These are phyloP conservation scores for Drosophila incognita DNA, from an alignment of 2,888 invertebrate species.

Conservation along the genomic window DNA sequence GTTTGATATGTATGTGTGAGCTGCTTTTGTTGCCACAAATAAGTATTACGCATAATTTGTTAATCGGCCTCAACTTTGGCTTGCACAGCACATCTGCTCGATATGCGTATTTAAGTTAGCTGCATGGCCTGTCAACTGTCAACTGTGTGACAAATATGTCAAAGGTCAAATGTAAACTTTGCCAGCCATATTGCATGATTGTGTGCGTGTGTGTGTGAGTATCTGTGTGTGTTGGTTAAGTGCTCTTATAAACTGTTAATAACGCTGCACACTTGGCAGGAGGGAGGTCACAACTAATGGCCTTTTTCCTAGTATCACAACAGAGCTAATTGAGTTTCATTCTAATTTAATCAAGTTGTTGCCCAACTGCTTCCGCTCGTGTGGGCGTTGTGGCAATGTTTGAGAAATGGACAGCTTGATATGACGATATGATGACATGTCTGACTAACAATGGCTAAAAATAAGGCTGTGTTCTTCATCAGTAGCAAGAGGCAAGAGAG, in stretches of 20 bases:
- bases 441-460: background rate
- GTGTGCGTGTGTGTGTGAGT: background rate
- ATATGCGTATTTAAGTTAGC: background rate
- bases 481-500: background rate
- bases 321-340: constrained; percentile 56
- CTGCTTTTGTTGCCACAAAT: constrained; percentile 14
- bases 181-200: constrained; percentile 19
- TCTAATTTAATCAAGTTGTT: constrained; percentile 22
- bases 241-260: constrained; percentile 20
- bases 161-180: constrained; percentile 63
- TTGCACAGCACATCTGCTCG: background rate
- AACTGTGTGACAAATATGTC: constrained; percentile 29
- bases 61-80: constrained; percentile 19
- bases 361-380: constrained; percentile 42
- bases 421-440: constrained; percentile 1
- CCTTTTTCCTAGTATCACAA: background rate
- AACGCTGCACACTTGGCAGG: background rate
- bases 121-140: constrained; percentile 19
- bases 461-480: background rate
- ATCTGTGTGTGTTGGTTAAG: background rate
- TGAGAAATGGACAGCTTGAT: constrained; percentile 32
- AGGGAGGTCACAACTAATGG: constrained; percentile 22
- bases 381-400: constrained; percentile 55
- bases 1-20: background rate
- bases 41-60: constrained; percentile 12